Base-by-base conservation (phyloP, 2,888 invertebrate genomes). In the Acanthoscelides obtectus region DNA sequence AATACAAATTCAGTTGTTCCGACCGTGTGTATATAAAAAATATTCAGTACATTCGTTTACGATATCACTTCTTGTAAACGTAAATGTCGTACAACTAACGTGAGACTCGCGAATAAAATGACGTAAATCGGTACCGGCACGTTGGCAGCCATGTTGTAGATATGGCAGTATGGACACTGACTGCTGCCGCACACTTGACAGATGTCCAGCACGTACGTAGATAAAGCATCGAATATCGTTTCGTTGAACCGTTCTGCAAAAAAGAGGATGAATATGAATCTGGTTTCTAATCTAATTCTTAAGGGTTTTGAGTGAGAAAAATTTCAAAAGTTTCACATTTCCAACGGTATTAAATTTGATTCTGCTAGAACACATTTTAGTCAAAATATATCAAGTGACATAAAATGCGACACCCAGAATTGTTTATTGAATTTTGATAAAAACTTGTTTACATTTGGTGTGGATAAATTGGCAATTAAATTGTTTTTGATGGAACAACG, bases 171-270 rank as follows among this genome's bases (percentile, higher is more conserved):
- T 0, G 96, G 96, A 83, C 96, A 97, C 84, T 96, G 96, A 67
- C 96, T 96, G 70, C 96, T 96, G 73, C 96, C 97, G 84, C 97
- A 97, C 6, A 97, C 96, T 83, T 96, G 96, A 85, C 97, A 97
- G 77, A 97, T 96, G 84, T 96, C 96, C 73, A 97, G 87, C 22
- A 94, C 88, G 86, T 95, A 96, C 0, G 95, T 93, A 20, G 94
- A 93, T 68, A 94, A 87, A 1, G 95, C 91, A 87, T 96, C 95
- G 84, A 95, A 95, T 85, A 97, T 94, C 0, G 94, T 93, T 87
- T 96, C 96, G 86, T 96, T 96, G 86, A 93, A 97, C 22, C 96
- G 93, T 85, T 96, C 96, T 94, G 87, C 19, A 88, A 88, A 75
- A 72, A 69, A 73, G 73, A 75, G 71, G n/a, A n/a, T n/a, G n/a